Evolutionary conservation across 2,113 vertebrate genomes (phyloP), one percentile per base, ranked within the genome.

Genomic region (Xiphophorus couchianus): DNA sequence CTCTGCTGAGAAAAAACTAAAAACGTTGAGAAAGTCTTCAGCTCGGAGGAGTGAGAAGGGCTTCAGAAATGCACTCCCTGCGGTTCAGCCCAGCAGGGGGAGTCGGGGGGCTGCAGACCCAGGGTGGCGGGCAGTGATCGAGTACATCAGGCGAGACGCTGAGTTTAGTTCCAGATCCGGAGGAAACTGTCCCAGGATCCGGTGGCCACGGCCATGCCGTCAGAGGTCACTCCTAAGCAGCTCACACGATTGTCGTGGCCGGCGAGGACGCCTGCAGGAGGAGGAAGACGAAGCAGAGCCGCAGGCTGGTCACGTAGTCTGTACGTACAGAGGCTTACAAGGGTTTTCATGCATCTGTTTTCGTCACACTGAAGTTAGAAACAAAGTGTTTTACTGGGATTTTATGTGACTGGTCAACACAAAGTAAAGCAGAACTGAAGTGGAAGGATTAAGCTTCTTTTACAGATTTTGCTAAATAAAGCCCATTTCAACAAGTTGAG

Each of bases 171-270:
- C 97, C 98, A 99, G 95, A 99, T 97, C 93, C 97, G 95, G 84
- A 99, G 97, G 93, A 99, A 99, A 97, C 98, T 99, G 95, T 99
- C 98, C 97, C 98, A 99, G 92, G 98, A 99, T 84, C 98, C 98
- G 65, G 98, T 99, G 91, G 97, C 98, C 91, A 99, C 97, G 72
- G 97, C 98, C 98, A 98, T 98, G 90, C 98, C 97, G 0, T 99
- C 97, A 58, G 97, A 94, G 7, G 96, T 97, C 54, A 99, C 97
- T 22, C 98, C 98, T 94, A 99, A 95, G 93, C 98, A 99, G 95
- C 97, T 99, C 84, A 99, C 97, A 76, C 97, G 95, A 95, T 99
- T 99, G 93, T 99, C 98, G 58, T 99, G 97, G 85, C 98, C 98
- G 29, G 98, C 96, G 37, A 99, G 93, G 72, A 99, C 96, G 87